A percentile compares a stretch with the other conserved stretches of the same genome.
phyloP scores from a whole-genome alignment of 2,113 vertebrate species.

The Andinoacara biseriatus region DNA sequence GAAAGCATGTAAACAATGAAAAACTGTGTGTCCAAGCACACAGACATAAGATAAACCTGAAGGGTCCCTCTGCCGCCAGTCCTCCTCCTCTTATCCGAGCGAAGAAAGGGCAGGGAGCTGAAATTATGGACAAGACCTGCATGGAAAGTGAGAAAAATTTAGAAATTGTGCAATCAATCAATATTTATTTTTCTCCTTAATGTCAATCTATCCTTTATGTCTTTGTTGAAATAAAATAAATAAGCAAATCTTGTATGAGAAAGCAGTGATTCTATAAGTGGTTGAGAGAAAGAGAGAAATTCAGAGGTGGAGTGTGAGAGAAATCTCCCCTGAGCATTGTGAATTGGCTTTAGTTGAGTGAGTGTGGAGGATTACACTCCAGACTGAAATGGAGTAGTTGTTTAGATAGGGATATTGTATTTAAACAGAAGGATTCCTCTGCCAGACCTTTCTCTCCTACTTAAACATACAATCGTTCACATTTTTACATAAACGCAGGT shows the following conservation, averaged over 20 bases:
- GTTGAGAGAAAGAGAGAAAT: not conserved
- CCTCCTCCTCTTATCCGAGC: not conserved
- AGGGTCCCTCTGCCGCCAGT: not conserved
- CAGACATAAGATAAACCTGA: not conserved
- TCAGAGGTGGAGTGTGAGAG: not conserved
- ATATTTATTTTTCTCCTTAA: not conserved
- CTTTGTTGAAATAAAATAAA: slow-evolving; percentile 6
- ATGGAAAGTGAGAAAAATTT: not conserved
- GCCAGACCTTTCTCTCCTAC: slow-evolving; percentile 44
- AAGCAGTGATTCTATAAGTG: slow-evolving; percentile 5
- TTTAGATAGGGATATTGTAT: slow-evolving; percentile 75
- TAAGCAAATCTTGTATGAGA: not conserved
- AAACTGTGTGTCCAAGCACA: not conserved
- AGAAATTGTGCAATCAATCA: not conserved
- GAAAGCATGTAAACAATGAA: not conserved
- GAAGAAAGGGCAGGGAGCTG: not conserved
- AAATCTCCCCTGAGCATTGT: slow-evolving; percentile 38
- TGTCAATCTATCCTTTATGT: not conserved
- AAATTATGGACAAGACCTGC: not conserved
- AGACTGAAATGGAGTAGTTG: slow-evolving; percentile 71
- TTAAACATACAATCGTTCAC: slow-evolving; percentile 35
- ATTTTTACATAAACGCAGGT: slow-evolving; percentile 31
- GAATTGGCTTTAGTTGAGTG: slow-evolving; percentile 73
- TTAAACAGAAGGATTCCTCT: slow-evolving; percentile 72
- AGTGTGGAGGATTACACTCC: slow-evolving; percentile 69